Evolutionary conservation across 92 coral and sea anemone genomes (phyloP).

Genomic region (Blastomussa wellsi): DNA sequence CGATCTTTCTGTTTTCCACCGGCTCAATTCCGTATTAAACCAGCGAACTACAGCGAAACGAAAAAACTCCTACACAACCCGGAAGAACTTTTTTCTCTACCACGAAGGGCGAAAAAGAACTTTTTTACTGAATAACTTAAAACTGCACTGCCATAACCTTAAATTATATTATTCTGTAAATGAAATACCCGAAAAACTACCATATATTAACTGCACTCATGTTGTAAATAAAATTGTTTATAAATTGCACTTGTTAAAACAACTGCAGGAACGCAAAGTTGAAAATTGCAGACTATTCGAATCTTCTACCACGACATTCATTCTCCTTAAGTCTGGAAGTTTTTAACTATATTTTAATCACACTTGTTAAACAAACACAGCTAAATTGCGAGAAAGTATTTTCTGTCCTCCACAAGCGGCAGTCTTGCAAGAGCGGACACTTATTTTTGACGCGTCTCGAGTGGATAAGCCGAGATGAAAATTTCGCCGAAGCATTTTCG

Average conservation of each 20-base stretch:
- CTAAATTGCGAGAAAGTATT: not conserved
- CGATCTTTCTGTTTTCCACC: constrained; percentile 35
- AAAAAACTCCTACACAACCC: not conserved
- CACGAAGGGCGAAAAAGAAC: not conserved
- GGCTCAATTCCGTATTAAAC: not conserved
- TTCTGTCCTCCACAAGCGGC: not conserved
- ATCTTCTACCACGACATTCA: not conserved
- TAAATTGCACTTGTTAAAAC: not conserved
- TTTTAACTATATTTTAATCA: not conserved
- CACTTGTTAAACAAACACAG: not conserved
- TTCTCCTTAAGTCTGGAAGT: not conserved
- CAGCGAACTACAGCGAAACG: constrained; percentile 31
- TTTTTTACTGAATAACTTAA: not conserved
- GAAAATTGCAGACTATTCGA: not conserved
- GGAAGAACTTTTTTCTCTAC: not conserved
- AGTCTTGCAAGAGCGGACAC: not conserved
- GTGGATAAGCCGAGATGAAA: not conserved
- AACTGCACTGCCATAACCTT: not conserved
- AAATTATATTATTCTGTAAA: not conserved
- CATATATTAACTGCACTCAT: not conserved
- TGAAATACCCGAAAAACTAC: not conserved
- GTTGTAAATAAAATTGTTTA: not conserved
- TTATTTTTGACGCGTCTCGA: not conserved
- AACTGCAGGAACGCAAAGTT: not conserved
- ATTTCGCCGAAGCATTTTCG: not conserved